phyloP scores from a whole-genome alignment of 2,888 invertebrate genomes.

The Peribatodes rhomboidaria region DNA sequence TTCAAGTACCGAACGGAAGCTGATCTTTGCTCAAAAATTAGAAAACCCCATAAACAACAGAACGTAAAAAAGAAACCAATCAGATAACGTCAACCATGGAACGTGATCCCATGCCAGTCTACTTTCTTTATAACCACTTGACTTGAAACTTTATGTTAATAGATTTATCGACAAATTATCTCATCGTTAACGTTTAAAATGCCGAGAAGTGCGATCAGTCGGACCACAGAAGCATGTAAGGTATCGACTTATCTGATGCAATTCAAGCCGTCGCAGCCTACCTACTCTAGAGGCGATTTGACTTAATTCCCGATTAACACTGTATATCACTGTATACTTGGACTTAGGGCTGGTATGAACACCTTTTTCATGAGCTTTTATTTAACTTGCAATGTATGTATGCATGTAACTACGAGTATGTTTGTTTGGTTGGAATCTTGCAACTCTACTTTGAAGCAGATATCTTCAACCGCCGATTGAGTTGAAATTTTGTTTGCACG shows the following conservation, averaged over 20 bases:
- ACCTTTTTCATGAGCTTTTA: neutral
- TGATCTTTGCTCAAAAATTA: too few species aligned
- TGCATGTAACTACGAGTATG: too few species aligned
- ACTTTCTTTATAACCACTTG: constrained; percentile 13
- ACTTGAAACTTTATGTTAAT: constrained; percentile 27
- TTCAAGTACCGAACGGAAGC: too few species aligned
- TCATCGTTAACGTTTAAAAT: constrained; percentile 33
- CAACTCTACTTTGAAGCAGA: too few species aligned
- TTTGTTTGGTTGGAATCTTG: too few species aligned
- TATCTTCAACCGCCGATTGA: too few species aligned
- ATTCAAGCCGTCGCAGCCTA: constrained; percentile 31
- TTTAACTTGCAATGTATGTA: too few species aligned
- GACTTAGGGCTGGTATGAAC: constrained; percentile 37
- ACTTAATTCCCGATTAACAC: constrained; percentile 51
- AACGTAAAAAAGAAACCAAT: neutral
- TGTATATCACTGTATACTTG: constrained; percentile 45
- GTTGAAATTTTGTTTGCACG: too few species aligned
- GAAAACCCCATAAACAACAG: neutral
- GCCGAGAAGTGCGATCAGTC: constrained; percentile 30
- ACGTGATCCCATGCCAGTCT: neutral
- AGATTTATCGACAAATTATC: constrained; percentile 37
- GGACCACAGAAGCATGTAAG: constrained; percentile 45
- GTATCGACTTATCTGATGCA: constrained; percentile 49
- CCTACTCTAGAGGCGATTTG: constrained; percentile 46
- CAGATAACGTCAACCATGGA: constrained; percentile 4